Base-by-base conservation (phyloP, 2,797 vertebrate genomes). In the Falco concolor region DNA sequence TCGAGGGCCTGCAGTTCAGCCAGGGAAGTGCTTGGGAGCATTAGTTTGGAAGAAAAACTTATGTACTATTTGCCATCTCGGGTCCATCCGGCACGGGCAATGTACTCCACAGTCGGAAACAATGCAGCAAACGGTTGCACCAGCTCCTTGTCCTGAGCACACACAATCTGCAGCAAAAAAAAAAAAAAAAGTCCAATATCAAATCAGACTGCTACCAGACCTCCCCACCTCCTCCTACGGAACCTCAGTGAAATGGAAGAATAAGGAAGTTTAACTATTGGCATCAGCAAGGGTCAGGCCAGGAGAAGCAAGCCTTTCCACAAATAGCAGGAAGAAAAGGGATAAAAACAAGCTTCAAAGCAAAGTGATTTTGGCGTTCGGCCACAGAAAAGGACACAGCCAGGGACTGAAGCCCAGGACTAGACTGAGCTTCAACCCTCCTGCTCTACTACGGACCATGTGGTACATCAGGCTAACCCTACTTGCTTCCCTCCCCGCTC, bases 81-180 rank as follows among this genome's bases (percentile, higher is more conserved):
- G 8, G 99, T 99, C 99, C 99, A 99, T 87, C 99, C 99, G 1
- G 99, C 99, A 90, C 99, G 98, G 54, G 99, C 99, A 12, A 99
- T 98, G 97, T 99, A 99, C 95, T 99, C 99, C 57, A 98, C 99
- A 8, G 97, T 98, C 2, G 99, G 99, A 93, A 99, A 99, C 85
- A 99, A 98, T 0, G 97, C 97, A 84, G 96, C 97, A 95, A 99
- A 99, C 1, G 99, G 99, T 67, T 98, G 98, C 4, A 98, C 99
- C 94, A 99, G 98, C 93, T 99, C 99, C 97, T 99, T 99, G 96
- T 99, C 99, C 77, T 98, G 98, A 22, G 98, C 95, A 12, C 95
- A 98, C 63, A 99, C 38, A 7, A 99, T 99, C 99, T 99, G 96
- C 22, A 95, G 70, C 45, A 60, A 87, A 76, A 73, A 49, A 36